These are phyloP conservation scores for Leptoclinus maculatus DNA, from an alignment of 2,797 vertebrate species.

Conservation along the genomic window DNA sequence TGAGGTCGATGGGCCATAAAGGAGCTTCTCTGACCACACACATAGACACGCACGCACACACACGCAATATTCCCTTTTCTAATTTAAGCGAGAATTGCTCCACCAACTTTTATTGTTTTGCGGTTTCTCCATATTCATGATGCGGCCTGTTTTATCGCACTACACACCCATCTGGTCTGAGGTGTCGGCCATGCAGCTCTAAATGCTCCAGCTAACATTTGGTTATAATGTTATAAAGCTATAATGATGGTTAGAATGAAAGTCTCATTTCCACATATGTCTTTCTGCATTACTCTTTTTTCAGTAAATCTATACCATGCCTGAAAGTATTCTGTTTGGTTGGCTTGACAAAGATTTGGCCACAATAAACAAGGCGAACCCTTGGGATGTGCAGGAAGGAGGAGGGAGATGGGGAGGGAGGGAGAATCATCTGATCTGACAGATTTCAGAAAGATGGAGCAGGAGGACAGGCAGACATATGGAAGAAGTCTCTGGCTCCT, in stretches of 20 bases:
- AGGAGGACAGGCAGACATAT: slow-evolving; percentile 30
- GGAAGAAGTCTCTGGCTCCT: slow-evolving; percentile 36
- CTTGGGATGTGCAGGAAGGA: slow-evolving; percentile 62
- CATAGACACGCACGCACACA: not conserved
- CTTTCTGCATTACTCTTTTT: slow-evolving; percentile 10
- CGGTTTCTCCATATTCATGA: slow-evolving; percentile 45
- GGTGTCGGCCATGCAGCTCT: slow-evolving; percentile 4
- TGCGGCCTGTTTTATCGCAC: slow-evolving; percentile 40
- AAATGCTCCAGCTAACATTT: slow-evolving; percentile 24
- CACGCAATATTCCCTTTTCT: slow-evolving; percentile 27
- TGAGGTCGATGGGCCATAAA: slow-evolving; percentile 22
- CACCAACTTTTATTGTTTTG: slow-evolving; percentile 53
- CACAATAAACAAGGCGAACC: slow-evolving; percentile 62
- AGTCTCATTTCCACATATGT: not conserved
- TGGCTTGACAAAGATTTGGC: slow-evolving; percentile 4
- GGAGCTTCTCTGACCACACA: not conserved
- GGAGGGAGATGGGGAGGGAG: slow-evolving; percentile 37
- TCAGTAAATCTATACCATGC: slow-evolving; percentile 6
- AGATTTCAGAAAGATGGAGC: slow-evolving; percentile 58
- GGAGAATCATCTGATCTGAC: slow-evolving; percentile 61
- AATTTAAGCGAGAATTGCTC: slow-evolving; percentile 46
- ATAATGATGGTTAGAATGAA: slow-evolving; percentile 19
- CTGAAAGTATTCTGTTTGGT: not conserved
- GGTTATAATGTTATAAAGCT: not conserved
- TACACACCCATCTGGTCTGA: slow-evolving; percentile 25